Base-by-base conservation (phyloP, 1,140 invertebrate species). In the Drosophila ercepeae region DNA sequence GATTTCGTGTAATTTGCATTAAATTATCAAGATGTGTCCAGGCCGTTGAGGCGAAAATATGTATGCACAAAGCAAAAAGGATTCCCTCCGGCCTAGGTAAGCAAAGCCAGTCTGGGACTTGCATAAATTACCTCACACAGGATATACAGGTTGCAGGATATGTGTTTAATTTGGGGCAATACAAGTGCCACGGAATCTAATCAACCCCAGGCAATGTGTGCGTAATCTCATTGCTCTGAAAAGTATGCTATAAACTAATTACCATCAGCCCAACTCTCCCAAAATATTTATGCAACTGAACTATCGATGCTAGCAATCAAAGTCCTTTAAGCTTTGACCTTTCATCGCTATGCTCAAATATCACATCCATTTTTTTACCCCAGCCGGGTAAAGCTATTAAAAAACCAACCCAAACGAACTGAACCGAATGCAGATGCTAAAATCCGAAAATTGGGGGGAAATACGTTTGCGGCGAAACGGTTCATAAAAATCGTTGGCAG, bases 1-100 rank as follows among this genome's bases (percentile, higher is more conserved):
- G 78, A 81, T 81, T 81, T 81, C 72, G 53, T 59, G 74, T 83
- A 83, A 83, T 83, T 83, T 83, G 78, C 78, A 83, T 83, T 78
- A 75, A 78, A 83, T 83, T 83, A 83, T 83, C 78, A 74, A 83
- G 70, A 75, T 83, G 77, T 61, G 60, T 54, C 68, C 58, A 57
- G 69, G 64, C 70, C 64, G 41, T 75, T 82, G 14, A 54, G 59
- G 69, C 64, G 74, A 63, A 65, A 70, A 68, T 76, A 69, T 70
- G 39, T 18, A 18, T 42, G 65, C 49, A 76, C 67, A 71, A 53
- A 54, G 63, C 50, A 50, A 60, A 16, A 58, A 34, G 44, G 41
- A 50, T 53, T 67, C 61, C 64, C 64, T 6, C 27, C 42, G 64
- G 64, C 63, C 46, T 45, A 34, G 46, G 63, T 51, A 50, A 67